Conservation (phyloP, 2,113 vertebrate species). For the Entomyzon cyanotis region DNA sequence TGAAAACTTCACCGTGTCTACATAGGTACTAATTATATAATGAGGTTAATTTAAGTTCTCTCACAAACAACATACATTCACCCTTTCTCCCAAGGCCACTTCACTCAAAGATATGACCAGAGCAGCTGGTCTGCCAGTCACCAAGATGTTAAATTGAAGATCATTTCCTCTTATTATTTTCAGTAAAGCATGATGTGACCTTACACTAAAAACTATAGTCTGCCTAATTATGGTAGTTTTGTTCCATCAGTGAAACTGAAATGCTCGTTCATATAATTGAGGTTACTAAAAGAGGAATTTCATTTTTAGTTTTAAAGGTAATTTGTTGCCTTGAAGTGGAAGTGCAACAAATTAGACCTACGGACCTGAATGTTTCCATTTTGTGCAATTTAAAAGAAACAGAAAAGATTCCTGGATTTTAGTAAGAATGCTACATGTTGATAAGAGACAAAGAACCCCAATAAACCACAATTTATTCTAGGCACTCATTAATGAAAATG, state of each 20-base stretch:
- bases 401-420: background rate
- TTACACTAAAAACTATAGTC: conserved; percentile 43
- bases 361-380: background rate
- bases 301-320: conserved; percentile 24
- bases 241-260: conserved; percentile 48
- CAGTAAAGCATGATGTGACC: conserved; percentile 57
- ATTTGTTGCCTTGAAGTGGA: conserved; percentile 25
- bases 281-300: conserved; percentile 27
- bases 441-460: background rate
- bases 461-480: background rate
- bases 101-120: conserved; percentile 44
- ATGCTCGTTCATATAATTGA: conserved; percentile 20
- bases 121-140: conserved; percentile 54
- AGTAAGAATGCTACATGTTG: background rate
- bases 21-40: background rate
- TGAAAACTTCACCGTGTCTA: background rate
- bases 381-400: background rate
- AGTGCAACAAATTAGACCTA: background rate
- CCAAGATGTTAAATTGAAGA: conserved; percentile 61
- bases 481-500: background rate
- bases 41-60: conserved; percentile 26
- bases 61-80: background rate
- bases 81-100: conserved; percentile 25
- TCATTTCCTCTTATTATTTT: conserved; percentile 67
- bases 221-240: conserved; percentile 59